Base-by-base conservation (phyloP, 2,797 vertebrate genomes). In the Syngnathus rostellatus region DNA sequence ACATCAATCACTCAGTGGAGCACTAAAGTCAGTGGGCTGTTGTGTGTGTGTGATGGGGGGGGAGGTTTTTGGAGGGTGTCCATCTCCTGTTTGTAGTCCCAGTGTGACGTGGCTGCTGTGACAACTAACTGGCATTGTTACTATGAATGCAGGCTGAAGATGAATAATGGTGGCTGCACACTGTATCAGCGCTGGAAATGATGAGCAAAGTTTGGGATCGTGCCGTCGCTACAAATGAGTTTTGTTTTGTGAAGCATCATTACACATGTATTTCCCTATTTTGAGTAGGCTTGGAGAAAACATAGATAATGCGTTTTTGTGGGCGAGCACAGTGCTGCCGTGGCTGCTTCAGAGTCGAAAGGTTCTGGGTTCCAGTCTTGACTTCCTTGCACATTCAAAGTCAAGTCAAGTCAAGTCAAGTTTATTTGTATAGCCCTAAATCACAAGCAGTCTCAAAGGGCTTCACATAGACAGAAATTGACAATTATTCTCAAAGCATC, bases 1-100 rank as follows among this genome's bases (percentile, higher is more conserved):
- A 64, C 72, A 88, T 90, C 86, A 82, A 82, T 90, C 83, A 82
- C 70, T 68, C 72, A 68, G 81, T 43, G 65, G 66, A 72, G 69
- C 72, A 65, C 79, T 63, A 73, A 77, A 37, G 72, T 65, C 72
- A 68, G 74, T 53, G 66, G 63, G 60, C 80, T 69, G 68, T 83
- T 80, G 74, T 85, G 82, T 78, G 82, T 78, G 73, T 73, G 79
- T 75, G 74, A 71, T 76, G 79, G 78, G 51, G 63, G 60, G 31
- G 31, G 41, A 25, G 60, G 16, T 61, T 61, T 39, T 62, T 62
- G 39, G 60, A 62, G 2, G 38, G 39, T 1, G 43, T 9, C 62
- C 62, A 51, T 17, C 62, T 38, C 6, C 17, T 8, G 14, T n/a
- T 46, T 51, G 62, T 51, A 60, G 40, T 48, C 16, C 21, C 17